phyloP scores from a whole-genome alignment of 1,140 invertebrate species.

The Alviniconcha marisindica region DNA sequence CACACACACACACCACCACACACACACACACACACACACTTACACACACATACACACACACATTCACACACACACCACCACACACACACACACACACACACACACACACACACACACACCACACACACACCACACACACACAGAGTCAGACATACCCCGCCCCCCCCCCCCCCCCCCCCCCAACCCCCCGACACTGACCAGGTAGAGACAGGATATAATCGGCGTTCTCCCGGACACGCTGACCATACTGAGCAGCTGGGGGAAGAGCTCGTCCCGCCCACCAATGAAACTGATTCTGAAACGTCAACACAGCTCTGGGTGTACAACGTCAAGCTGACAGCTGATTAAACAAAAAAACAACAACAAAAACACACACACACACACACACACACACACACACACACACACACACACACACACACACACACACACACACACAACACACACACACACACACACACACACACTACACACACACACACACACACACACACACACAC shows the following conservation, averaged over 20 bases:
- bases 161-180: too few relatives aligned
- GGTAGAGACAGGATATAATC: constrained; percentile 4
- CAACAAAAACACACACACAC: too few relatives aligned
- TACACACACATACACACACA: not conserved
- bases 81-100: constrained; percentile 2
- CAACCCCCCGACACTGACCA: constrained; percentile 21
- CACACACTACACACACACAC: too few relatives aligned
- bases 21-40: not conserved
- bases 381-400: too few relatives aligned
- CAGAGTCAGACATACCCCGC: too few relatives aligned
- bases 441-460: too few relatives aligned
- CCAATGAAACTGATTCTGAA: constrained; percentile 45
- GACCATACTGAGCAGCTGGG: constrained; percentile 38
- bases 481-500: too few relatives aligned
- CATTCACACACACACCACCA: not conserved
- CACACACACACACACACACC: not conserved
- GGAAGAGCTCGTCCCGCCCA: constrained; percentile 41
- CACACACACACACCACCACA: constrained; percentile 11
- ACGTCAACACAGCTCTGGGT: too few relatives aligned
- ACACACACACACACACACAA: too few relatives aligned
- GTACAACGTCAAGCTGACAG: too few relatives aligned
- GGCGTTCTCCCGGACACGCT: constrained; percentile 34
- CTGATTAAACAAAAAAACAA: too few relatives aligned
- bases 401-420: too few relatives aligned
- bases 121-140: constrained; percentile 2